A percentile compares a stretch with the other conserved stretches of the same genome.
These are phyloP conservation scores for Lypha dubia DNA, from an alignment of 2,888 invertebrate species.

Conservation along the genomic window DNA sequence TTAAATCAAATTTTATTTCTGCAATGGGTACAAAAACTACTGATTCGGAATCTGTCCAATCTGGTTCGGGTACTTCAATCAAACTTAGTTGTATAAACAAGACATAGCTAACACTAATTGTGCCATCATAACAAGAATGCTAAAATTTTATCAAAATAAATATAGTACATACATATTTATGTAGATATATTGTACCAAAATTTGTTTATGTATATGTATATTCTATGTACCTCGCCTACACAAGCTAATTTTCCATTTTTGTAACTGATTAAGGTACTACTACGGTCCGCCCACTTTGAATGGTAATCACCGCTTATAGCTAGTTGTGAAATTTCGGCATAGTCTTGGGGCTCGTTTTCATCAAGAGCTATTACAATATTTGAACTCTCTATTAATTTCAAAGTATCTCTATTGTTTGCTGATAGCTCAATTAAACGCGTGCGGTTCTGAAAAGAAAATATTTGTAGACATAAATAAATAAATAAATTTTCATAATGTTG, in stretches of 20 bases:
- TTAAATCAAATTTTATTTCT: slow-evolving; percentile 84
- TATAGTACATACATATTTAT: neutral
- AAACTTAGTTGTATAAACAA: slow-evolving; percentile 81
- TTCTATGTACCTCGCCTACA: slow-evolving; percentile 85
- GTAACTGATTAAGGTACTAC: slow-evolving; percentile 83
- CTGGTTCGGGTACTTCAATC: slow-evolving; percentile 80
- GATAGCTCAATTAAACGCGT: slow-evolving; percentile 82
- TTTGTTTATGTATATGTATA: too few species aligned
- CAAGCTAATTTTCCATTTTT: slow-evolving; percentile 84
- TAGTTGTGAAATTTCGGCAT: slow-evolving; percentile 81
- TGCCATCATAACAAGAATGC: slow-evolving; percentile 83
- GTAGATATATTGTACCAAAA: too few species aligned
- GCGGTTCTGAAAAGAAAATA: slow-evolving; percentile 81
- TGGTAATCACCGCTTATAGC: slow-evolving; percentile 84
- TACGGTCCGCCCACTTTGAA: slow-evolving; percentile 86
- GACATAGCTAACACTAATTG: slow-evolving; percentile 81
- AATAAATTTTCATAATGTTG: too few species aligned
- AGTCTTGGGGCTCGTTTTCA: slow-evolving; percentile 80
- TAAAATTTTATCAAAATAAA: slow-evolving; percentile 58
- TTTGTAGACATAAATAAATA: too few species aligned
- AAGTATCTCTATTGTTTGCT: slow-evolving; percentile 80
- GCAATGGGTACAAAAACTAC: slow-evolving; percentile 77
- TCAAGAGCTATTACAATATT: slow-evolving; percentile 82
- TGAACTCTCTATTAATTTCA: slow-evolving; percentile 83
- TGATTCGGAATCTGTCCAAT: slow-evolving; percentile 78